These are phyloP conservation scores for Pleuronectes platessa DNA, from an alignment of 2,113 vertebrate species.

Conservation along the genomic window DNA sequence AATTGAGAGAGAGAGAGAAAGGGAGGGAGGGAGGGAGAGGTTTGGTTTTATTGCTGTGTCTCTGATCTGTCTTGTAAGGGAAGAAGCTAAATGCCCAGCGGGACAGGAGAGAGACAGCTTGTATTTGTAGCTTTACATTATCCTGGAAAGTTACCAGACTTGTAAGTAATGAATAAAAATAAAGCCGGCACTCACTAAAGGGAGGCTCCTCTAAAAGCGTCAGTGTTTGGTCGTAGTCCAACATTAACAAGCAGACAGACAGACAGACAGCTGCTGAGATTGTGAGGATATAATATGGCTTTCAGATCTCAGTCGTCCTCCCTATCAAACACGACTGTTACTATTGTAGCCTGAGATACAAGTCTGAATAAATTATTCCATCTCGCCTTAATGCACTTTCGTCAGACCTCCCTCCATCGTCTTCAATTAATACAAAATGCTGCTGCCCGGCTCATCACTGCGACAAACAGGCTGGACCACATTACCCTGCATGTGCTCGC, in stretches of 20 bases:
- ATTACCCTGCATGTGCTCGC: not conserved
- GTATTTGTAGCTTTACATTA: slow-evolving; percentile 22
- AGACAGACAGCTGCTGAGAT: not conserved
- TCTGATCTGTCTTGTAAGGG: not conserved
- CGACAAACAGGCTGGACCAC: not conserved
- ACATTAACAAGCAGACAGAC: not conserved
- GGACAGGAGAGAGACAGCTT: slow-evolving; percentile 2
- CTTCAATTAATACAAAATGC: not conserved
- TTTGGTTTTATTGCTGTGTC: not conserved
- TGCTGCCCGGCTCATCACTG: not conserved
- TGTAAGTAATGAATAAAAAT: slow-evolving; percentile 31
- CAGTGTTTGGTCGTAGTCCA: slow-evolving; percentile 17
- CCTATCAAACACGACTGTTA: slow-evolving; percentile 1
- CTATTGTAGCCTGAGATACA: not conserved
- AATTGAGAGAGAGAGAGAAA: not conserved
- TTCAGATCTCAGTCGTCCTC: not conserved
- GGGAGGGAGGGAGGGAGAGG: not conserved
- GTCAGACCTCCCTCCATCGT: not conserved
- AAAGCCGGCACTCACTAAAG: slow-evolving; percentile 3
- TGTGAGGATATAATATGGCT: not conserved
- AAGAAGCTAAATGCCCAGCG: not conserved
- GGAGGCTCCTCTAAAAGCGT: not conserved
- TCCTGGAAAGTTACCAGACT: slow-evolving; percentile 13
- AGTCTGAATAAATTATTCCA: not conserved
- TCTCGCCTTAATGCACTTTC: not conserved